Percentiles rank a stretch among this genome's conserved stretches.
Evolutionary conservation across 2,797 vertebrate species (phyloP).

Genomic region (Menidia menidia): DNA sequence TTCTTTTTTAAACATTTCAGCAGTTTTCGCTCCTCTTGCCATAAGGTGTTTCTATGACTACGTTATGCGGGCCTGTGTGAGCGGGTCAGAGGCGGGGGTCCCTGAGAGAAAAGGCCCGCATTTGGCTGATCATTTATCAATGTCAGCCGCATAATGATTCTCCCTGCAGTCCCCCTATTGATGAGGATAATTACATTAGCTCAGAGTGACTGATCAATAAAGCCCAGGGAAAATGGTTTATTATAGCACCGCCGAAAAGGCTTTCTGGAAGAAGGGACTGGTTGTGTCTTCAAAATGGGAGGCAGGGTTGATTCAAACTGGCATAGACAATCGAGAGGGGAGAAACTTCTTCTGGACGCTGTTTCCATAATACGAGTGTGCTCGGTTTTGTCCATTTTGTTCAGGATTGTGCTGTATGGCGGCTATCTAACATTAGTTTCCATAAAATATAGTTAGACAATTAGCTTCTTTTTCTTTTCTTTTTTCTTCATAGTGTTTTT

Average conservation of each 20-base stretch:
- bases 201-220: conserved; percentile 99
- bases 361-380: conserved; percentile 4
- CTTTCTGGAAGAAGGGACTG: conserved; percentile 68
- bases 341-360: conserved; percentile 36
- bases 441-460: too few species aligned
- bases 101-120: conserved; percentile 94
- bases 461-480: too few species aligned
- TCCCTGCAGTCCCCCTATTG: conserved; percentile 99
- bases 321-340: conserved; percentile 32
- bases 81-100: conserved; percentile 91
- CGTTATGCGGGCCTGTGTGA: conserved; percentile 82
- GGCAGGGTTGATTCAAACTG: conserved; percentile 31
- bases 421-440: too few species aligned
- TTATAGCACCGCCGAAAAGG: conserved; percentile 82
- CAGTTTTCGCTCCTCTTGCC: conserved; percentile 84
- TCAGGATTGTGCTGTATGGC: not conserved
- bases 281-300: conserved; percentile 31
- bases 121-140: conserved; percentile 99
- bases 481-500: too few species aligned
- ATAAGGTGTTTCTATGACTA: conserved; percentile 96
- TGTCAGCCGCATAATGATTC: conserved; percentile 99
- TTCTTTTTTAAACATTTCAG: conserved; percentile 72
- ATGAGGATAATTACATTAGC: conserved; percentile 99
- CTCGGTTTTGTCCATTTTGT: not conserved
- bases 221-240: conserved; percentile 92